These are phyloP conservation scores for Tamandua tetradactyla DNA, from an alignment of 2,797 vertebrate genomes.

Conservation along the genomic window DNA sequence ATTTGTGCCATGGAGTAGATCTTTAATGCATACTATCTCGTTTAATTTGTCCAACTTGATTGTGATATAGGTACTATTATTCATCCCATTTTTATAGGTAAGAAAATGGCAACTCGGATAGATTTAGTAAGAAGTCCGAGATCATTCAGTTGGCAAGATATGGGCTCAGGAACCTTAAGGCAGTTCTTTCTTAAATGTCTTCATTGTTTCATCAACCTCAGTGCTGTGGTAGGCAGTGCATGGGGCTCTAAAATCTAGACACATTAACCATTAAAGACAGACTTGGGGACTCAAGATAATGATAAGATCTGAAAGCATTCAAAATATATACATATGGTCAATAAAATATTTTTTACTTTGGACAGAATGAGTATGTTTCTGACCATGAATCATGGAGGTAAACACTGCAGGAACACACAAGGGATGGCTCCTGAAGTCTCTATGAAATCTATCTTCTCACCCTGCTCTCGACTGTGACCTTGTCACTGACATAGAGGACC, in stretches of 20 bases:
- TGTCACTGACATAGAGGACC: neutral
- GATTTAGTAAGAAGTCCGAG: neutral
- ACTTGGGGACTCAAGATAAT: neutral
- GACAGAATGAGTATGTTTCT: neutral
- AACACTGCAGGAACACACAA: neutral
- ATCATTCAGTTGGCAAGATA: neutral
- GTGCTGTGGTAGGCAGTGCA: neutral
- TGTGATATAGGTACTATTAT: neutral
- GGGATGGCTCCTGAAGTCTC: neutral
- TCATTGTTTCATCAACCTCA: neutral
- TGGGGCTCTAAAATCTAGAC: neutral
- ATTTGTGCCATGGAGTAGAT: neutral
- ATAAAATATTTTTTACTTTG: neutral
- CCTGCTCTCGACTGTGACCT: neutral
- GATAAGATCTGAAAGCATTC: neutral
- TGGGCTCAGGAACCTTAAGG: neutral
- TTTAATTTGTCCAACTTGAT: neutral
- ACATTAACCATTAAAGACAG: neutral
- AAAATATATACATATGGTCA: neutral
- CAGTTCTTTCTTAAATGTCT: neutral
- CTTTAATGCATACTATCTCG: neutral
- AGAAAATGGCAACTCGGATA: neutral
- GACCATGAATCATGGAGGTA: neutral
- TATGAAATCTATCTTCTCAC: neutral
- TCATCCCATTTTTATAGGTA: slow-evolving; percentile 5